Base-by-base conservation (phyloP, 64 coral and sea anemone genomes). In the Catalaphyllia jardinei region DNA sequence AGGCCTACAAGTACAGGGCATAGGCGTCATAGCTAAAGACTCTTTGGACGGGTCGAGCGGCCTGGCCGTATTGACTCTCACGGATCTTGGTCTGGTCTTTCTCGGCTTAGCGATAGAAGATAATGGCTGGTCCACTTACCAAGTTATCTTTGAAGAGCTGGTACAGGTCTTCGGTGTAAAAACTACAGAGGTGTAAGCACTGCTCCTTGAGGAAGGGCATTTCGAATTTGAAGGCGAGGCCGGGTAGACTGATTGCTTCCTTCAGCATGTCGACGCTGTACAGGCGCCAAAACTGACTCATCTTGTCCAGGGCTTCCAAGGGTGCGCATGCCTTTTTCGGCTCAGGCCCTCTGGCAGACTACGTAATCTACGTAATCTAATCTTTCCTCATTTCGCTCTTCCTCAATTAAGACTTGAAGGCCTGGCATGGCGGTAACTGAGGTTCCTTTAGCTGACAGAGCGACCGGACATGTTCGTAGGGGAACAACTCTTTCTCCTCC, bases 31-130 rank as follows among this genome's bases (percentile, higher is more conserved):
- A 88, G 13, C 71, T 51, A 16, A 93, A 30, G 16, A 71, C 24
- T 10, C 55, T 74, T 39, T 39, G 38, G 2, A 39, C 38, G 0
- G 38, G 38, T 39, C 4, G 2, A 39, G 38, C 38, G 2, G 38
- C 69, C 81, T 79, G 25, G 77, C 81, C 81, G 25, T 93, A 67
- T 31, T 27, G 38, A 4, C 12, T 27, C 52, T 93, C 76, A 24
- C 85, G 72, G 8, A 93, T 83, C 2, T 81, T 60, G 4, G 84
- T 93, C 4, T 82, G 75, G 1, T 62, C 76, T 17, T 8, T 18
- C 27, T 93, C 86, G 20, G 73, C 85, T 18, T 88, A 79, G 4
- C 82, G 72, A 17, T 92, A 73, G 51, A 93, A 93, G 19, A 80
- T 79, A 65, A 82, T 93, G 29, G 24, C n/a, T 1, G 82, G 90